Evolutionary conservation across 2,113 vertebrate genomes (phyloP).

Genomic region (Fulica atra): DNA sequence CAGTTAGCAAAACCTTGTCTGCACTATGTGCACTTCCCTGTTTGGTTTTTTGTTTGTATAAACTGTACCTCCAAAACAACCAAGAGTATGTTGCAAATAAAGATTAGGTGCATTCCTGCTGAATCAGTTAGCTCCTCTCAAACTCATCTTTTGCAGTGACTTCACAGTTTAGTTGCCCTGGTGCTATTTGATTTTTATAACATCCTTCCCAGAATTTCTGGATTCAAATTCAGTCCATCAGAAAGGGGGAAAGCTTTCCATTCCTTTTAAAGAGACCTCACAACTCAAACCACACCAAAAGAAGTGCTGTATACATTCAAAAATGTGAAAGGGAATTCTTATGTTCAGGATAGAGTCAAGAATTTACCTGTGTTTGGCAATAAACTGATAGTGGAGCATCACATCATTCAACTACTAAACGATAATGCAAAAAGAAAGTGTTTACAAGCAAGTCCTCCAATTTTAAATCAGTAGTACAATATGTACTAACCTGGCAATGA

Average conservation of each 20-base stretch:
- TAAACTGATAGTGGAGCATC: background rate
- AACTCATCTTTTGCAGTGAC: background rate
- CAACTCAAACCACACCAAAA: background rate
- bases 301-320: background rate
- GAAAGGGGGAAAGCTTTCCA: background rate
- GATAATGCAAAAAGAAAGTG: background rate
- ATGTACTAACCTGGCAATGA: constrained; percentile 39
- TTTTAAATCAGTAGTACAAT: background rate
- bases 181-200: background rate
- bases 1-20: background rate
- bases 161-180: fast-evolving
- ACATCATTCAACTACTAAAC: background rate
- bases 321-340: background rate
- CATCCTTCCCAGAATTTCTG: background rate
- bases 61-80: background rate
- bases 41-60: background rate
- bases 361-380: background rate
- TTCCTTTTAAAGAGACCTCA: background rate
- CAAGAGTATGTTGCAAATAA: background rate
- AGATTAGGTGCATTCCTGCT: background rate
- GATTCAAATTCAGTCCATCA: background rate
- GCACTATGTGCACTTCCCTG: background rate
- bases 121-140: background rate
- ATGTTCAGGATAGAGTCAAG: background rate
- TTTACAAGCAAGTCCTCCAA: constrained; percentile 6